Conservation (phyloP, 2,113 vertebrate species). For the Sylvia atricapilla region DNA sequence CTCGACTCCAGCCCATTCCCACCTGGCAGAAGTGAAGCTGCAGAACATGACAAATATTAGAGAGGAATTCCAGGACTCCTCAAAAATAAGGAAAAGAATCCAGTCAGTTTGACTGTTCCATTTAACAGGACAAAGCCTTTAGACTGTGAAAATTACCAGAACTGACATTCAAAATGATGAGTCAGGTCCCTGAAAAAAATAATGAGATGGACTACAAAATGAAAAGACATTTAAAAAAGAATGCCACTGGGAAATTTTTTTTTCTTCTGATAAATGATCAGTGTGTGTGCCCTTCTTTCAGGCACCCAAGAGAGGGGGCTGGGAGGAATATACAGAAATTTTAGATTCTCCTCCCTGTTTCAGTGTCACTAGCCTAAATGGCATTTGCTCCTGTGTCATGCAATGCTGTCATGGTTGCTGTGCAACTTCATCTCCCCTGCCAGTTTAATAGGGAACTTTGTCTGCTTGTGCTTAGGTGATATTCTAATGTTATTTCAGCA, state of each 20-base stretch:
- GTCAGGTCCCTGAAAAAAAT: conserved; percentile 22
- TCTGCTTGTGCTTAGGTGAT: neutral
- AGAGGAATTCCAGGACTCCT: neutral
- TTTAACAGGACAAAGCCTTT: conserved; percentile 21
- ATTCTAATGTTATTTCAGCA: conserved; percentile 14
- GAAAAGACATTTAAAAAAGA: conserved; percentile 26
- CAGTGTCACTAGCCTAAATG: neutral
- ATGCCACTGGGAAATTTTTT: neutral
- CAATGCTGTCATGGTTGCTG: conserved; percentile 11
- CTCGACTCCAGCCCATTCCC: neutral
- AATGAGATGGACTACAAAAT: conserved; percentile 10
- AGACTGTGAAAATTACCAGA: conserved; percentile 17
- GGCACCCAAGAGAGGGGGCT: neutral
- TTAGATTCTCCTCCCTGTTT: neutral
- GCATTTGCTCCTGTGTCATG: conserved; percentile 32
- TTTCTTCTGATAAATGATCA: neutral
- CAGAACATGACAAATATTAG: neutral
- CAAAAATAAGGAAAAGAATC: neutral
- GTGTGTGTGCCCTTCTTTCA: neutral
- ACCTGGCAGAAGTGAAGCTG: neutral
- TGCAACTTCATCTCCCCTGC: conserved; percentile 41
- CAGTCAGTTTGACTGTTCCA: neutral
- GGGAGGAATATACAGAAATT: neutral
- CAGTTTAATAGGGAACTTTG: conserved; percentile 33
- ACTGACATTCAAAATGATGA: conserved; percentile 35